Percentiles rank a stretch among this genome's conserved stretches.
Evolutionary conservation across 2,113 vertebrate species (phyloP).

Genomic region (Turdus rufiventris): DNA sequence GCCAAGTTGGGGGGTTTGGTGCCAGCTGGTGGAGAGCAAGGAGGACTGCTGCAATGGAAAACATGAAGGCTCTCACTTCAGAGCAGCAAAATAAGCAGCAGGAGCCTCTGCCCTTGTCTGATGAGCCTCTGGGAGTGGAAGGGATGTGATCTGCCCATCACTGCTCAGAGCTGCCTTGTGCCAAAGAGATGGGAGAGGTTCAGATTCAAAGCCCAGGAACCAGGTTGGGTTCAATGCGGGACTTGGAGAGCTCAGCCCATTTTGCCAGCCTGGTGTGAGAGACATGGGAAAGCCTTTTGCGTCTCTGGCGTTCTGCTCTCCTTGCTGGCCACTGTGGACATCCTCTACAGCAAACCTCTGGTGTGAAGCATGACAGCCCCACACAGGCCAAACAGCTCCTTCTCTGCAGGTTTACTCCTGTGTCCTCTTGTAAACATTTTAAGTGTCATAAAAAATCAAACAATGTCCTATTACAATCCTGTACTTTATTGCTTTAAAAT

Average conservation of each 20-base stretch:
- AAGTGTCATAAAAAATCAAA: neutral
- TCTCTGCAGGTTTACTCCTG: neutral
- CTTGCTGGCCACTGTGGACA: neutral
- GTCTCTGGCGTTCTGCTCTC: neutral
- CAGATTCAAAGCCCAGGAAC: neutral
- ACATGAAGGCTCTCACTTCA: neutral
- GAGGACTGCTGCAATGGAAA: neutral
- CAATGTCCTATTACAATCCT: neutral
- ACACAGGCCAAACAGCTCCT: neutral
- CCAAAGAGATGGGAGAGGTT: neutral
- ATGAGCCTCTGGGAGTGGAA: neutral
- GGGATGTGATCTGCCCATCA: neutral
- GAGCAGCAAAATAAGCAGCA: neutral
- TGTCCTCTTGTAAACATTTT: neutral
- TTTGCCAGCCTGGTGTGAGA: neutral
- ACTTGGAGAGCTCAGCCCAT: neutral
- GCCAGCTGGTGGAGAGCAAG: neutral
- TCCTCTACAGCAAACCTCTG: neutral
- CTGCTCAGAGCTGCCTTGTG: neutral
- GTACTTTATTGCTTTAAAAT: neutral
- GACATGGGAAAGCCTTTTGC: neutral
- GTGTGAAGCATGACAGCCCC: neutral
- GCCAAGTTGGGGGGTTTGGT: neutral
- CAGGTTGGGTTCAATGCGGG: fast-evolving
- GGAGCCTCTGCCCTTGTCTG: neutral